Base-by-base conservation (phyloP, 2,888 invertebrate species). In the Mycalesis mineus region DNA sequence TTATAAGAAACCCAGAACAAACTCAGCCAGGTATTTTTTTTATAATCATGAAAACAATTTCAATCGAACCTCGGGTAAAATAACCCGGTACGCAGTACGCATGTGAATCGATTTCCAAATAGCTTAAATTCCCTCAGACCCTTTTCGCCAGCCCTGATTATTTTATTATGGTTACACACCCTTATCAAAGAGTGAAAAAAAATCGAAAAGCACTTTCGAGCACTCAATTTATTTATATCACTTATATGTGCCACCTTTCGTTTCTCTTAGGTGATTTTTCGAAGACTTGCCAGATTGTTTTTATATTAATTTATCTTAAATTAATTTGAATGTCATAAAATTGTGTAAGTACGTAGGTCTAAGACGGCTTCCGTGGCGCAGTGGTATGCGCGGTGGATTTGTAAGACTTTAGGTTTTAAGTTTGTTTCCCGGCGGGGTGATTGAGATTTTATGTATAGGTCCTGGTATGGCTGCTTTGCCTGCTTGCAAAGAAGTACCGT, bases 221-320 rank as follows among this genome's bases (percentile, higher is more conserved):
- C 31, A 49, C 28, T 14, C 61, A 61, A 49, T 61, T 58, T 58
- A 61, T 58, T 53, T 58, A 52, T 61, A 39, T 61, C 52, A 52
- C 47, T 57, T 57, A 51, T 54, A 36, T 36, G 50, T 45, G 45
- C 51, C 54, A 47, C 33, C 31, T 42, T 55, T 54, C 28, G n/a
- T 37, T 44, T 42, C 29, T 7, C 36, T 40, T 45, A n/a, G 36
- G 17, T 29, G 36, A 45, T 56, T 48, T 53, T 4, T 36, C 3
- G 17, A 39, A 50, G 7, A 3, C 13, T 13, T 22, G 7, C 13
- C 39, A 11, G 22, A 22, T 4, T 4, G 5, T 22, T 22, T 22
- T n/a, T n/a, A n/a, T n/a, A n/a, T n/a, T n/a, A n/a, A n/a, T n/a
- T n/a, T n/a, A n/a, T n/a, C n/a, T n/a, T n/a, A n/a, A 22, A 22